phyloP scores from a whole-genome alignment of 2,113 vertebrate species.

The Proterorhinus semilunaris region DNA sequence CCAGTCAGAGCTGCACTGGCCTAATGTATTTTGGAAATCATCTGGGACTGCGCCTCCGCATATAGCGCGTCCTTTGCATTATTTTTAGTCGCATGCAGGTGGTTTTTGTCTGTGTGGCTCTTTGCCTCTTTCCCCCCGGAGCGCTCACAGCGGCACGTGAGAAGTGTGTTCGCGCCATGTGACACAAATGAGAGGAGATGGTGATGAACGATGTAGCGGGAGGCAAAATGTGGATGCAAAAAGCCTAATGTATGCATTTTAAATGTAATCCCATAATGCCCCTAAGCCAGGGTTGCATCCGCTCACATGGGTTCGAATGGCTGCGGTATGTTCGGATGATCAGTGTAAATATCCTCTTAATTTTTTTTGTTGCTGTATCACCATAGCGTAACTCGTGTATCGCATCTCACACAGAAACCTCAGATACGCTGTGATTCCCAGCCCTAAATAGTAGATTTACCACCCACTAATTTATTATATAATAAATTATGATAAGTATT shows the following conservation, averaged over 20 bases:
- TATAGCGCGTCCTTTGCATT: neutral
- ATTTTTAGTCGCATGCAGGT: conserved; percentile 10
- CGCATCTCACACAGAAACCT: too few species aligned
- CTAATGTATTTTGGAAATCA: neutral
- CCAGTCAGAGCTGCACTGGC: neutral
- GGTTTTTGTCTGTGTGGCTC: neutral
- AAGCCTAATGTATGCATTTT: neutral
- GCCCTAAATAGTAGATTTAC: too few species aligned
- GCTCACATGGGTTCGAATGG: neutral
- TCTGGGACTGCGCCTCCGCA: neutral
- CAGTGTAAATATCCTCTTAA: too few species aligned
- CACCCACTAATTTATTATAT: too few species aligned
- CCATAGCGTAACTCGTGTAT: too few species aligned
- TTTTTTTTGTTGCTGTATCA: too few species aligned
- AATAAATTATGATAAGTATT: too few species aligned
- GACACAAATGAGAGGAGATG: conserved; percentile 39
- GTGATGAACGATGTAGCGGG: neutral
- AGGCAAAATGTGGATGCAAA: neutral
- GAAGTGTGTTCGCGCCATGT: conserved; percentile 43
- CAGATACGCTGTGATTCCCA: too few species aligned
- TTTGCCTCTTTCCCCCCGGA: conserved; percentile 9
- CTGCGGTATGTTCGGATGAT: neutral
- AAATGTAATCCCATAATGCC: neutral
- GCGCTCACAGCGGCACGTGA: conserved; percentile 34
- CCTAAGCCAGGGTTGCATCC: neutral